Base-by-base conservation (phyloP, 2,888 invertebrate species). In the Proisotoma minuta region DNA sequence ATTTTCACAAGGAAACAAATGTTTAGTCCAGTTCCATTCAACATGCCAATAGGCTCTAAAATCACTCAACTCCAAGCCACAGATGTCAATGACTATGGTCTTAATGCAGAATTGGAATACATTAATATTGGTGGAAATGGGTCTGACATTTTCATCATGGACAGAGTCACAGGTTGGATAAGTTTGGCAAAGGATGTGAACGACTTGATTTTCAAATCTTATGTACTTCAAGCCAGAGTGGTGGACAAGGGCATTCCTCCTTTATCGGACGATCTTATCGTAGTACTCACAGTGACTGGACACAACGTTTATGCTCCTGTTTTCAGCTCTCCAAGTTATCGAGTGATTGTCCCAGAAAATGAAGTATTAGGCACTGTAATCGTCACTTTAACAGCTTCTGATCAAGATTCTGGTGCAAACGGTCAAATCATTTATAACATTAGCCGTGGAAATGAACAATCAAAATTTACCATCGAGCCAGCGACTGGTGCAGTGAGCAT, bases 21-120 rank as follows among this genome's bases (percentile, higher is more conserved):
- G 75, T 82, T 91, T 48, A 85, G 88, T 1, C 90, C 92, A 0
- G 87, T 93, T 1, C 90, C 91, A 0, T 87, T 89, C 77, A 87
- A 85, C 70, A 88, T 89, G 0, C 78, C 80, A 0, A 76, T 84
- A 3, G 89, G 88, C 1, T 87, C 88, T 77, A 84, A 83, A 68
- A 83, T 95, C 20, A 80, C 90, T 10, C 85, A 84, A 76, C 68
- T 76, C 5, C 63, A 57, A 10, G 92, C 92, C 0, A 84, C 81
- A 73, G 92, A 93, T 77, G 83, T 84, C 23, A 81, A 85, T 53
- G 93, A 94, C 76, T 89, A 86, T 74, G 93, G 93, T 1, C 87
- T 91, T 26, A 94, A 94, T 78, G 91, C 93, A 1, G 89, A 92
- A 79, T 84, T 95, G 58, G 87, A 88, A 73, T 95, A 94, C 77